Evolutionary conservation across 1,140 invertebrate species (phyloP).

Genomic region (Pseudomyrmex gracilis): DNA sequence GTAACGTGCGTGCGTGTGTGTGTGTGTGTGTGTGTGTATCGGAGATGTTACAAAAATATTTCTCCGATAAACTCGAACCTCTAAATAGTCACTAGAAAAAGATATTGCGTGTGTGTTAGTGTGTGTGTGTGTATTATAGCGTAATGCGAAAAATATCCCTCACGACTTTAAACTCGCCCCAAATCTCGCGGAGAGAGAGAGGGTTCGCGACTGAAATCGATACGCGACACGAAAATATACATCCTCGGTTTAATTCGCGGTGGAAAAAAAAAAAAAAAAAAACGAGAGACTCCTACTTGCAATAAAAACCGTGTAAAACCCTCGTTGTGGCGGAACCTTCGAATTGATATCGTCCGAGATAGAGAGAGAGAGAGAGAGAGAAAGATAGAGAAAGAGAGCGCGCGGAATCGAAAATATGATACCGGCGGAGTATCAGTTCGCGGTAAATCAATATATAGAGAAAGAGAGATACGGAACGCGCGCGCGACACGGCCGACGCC

Average conservation of each 20-base stretch:
- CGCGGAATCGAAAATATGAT: constrained; percentile 61
- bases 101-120: neutral
- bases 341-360: constrained; percentile 38
- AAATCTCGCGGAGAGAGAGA: constrained; percentile 6
- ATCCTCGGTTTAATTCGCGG: neutral
- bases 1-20: too few species aligned
- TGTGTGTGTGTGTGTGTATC: too few species aligned
- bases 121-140: neutral
- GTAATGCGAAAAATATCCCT: constrained; percentile 1
- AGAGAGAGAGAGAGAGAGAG: too few species aligned
- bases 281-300: neutral
- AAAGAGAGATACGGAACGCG: constrained; percentile 63
- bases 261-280: too few species aligned
- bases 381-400: neutral
- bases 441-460: constrained; percentile 72
- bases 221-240: constrained; percentile 4
- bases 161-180: constrained; percentile 14
- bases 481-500: neutral
- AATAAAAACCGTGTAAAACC: constrained; percentile 3
- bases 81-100: neutral
- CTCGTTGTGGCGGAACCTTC: constrained; percentile 13
- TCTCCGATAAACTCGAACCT: neutral
- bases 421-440: constrained; percentile 60
- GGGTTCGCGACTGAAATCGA: neutral
- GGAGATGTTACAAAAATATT: neutral